A percentile compares a stretch with the other conserved stretches of the same genome.
phyloP scores from a whole-genome alignment of 2,888 invertebrate genomes.

The Melieria picta region DNA sequence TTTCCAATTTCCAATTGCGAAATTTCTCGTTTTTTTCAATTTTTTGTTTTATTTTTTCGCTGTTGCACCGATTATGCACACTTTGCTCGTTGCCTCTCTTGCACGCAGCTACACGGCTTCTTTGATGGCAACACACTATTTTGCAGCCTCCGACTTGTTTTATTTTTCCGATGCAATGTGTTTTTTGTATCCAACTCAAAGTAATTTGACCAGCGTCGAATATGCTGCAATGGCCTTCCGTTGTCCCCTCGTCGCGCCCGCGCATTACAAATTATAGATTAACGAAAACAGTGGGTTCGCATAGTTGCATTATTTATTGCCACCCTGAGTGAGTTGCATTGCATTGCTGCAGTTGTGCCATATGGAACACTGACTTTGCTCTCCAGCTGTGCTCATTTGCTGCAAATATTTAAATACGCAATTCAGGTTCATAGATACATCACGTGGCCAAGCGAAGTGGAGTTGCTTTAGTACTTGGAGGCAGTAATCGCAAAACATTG shows the following conservation, averaged over 20 bases:
- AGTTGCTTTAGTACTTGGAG: too few relatives aligned
- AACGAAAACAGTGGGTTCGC: slow-evolving; percentile 25
- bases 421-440: too few relatives aligned
- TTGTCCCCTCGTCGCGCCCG: slow-evolving; percentile 20
- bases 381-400: too few relatives aligned
- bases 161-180: slow-evolving; percentile 16
- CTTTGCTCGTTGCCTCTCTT: background rate
- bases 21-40: slow-evolving; percentile 21
- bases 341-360: too few relatives aligned
- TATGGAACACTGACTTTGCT: too few relatives aligned
- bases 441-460: too few relatives aligned
- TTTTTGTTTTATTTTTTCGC: background rate
- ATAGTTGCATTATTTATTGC: slow-evolving; percentile 21
- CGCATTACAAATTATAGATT: slow-evolving; percentile 25
- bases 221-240: background rate
- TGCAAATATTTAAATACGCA: too few relatives aligned
- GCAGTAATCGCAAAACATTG: too few relatives aligned
- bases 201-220: slow-evolving; percentile 15
- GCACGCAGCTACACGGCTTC: background rate
- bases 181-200: slow-evolving; percentile 28
- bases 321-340: background rate
- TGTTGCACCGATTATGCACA: background rate
- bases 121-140: background rate
- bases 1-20: slow-evolving; percentile 9
- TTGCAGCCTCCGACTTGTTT: background rate